Conservation (phyloP, 2,888 invertebrate genomes). For the Diabrotica balteata region DNA sequence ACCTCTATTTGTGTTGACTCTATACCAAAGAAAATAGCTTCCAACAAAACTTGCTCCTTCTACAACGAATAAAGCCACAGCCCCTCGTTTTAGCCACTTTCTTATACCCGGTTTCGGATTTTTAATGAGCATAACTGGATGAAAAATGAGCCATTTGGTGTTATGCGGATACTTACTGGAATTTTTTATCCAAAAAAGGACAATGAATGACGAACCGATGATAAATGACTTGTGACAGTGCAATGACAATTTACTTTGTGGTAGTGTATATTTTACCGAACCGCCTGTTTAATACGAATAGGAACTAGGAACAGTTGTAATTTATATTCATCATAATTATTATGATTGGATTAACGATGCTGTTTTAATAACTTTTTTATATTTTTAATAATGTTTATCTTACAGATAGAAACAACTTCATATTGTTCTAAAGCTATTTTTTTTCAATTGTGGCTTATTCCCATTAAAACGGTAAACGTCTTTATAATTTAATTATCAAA, state of each 20-base stretch:
- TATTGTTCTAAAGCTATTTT: too few species aligned
- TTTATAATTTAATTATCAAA: too few species aligned
- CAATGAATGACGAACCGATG: conserved; percentile 9
- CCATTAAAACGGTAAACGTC: too few species aligned
- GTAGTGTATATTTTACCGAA: neutral
- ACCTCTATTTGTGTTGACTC: conserved; percentile 77
- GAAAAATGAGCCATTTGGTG: conserved; percentile 23
- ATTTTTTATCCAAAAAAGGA: conserved; percentile 19
- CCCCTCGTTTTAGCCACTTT: conserved; percentile 61
- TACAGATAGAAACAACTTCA: too few species aligned
- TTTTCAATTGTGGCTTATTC: too few species aligned
- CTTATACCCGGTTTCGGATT: conserved; percentile 64
- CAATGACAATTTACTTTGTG: neutral
- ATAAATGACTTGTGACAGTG: neutral
- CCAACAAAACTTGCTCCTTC: conserved; percentile 69
- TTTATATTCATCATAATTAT: too few species aligned
- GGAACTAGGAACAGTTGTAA: too few species aligned
- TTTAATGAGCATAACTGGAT: conserved; percentile 69
- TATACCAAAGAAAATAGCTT: conserved; percentile 71
- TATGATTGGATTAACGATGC: too few species aligned
- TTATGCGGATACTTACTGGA: conserved; percentile 6
- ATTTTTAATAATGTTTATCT: too few species aligned
- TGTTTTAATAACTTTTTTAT: too few species aligned
- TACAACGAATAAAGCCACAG: conserved; percentile 65
- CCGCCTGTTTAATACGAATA: too few species aligned